Percentiles rank a stretch among this genome's conserved stretches.
Conservation (phyloP, 2,113 vertebrate genomes). For the Dipodomys merriami region DNA sequence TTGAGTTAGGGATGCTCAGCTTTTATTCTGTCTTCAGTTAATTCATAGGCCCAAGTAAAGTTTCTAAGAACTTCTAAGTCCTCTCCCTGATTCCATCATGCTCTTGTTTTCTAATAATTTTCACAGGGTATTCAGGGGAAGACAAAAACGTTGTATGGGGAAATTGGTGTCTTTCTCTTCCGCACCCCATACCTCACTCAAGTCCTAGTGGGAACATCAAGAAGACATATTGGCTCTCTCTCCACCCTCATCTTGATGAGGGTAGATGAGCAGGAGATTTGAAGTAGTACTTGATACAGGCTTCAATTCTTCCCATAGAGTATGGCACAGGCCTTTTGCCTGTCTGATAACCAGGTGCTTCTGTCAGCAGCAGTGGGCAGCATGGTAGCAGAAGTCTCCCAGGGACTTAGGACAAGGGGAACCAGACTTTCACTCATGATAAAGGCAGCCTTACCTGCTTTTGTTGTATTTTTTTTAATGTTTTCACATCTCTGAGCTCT, state of each 20-base stretch:
- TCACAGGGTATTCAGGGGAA: not conserved
- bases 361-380: rapidly evolving
- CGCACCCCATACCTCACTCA: not conserved
- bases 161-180: not conserved
- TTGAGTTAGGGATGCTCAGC: too few species aligned
- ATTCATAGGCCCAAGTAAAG: too few species aligned
- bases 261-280: not conserved
- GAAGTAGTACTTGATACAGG: not conserved
- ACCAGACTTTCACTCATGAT: not conserved
- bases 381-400: not conserved
- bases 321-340: not conserved
- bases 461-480: not conserved
- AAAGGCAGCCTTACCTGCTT: not conserved
- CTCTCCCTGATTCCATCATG: not conserved
- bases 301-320: not conserved
- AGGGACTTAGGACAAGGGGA: not conserved
- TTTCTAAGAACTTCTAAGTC: too few species aligned
- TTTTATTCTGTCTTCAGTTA: too few species aligned
- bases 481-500: not conserved
- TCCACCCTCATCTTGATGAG: not conserved
- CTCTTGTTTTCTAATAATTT: not conserved
- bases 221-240: not conserved
- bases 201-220: not conserved
- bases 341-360: not conserved
- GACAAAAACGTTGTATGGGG: not conserved